phyloP scores from a whole-genome alignment of 2,888 invertebrate species.

The Heteromurus nitidus region DNA sequence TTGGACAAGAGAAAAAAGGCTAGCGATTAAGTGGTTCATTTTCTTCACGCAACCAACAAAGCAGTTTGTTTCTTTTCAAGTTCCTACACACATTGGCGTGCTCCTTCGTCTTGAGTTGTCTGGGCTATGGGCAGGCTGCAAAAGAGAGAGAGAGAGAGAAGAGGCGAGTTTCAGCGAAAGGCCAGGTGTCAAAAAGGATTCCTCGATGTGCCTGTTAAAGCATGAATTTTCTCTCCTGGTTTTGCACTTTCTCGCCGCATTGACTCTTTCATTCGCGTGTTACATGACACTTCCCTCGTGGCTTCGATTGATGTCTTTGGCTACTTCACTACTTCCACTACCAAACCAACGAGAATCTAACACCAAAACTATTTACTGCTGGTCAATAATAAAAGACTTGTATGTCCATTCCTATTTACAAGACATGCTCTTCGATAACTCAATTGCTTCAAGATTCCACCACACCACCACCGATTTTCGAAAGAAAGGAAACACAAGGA shows the following conservation, averaged over 20 bases:
- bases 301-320: background rate
- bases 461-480: conserved; percentile 32
- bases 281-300: conserved; percentile 57
- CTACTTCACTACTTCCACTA: conserved; percentile 8
- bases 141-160: too few species aligned
- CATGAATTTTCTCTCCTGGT: conserved; percentile 68
- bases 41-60: conserved; percentile 49
- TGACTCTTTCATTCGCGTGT: conserved; percentile 59
- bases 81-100: too few species aligned
- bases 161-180: conserved; percentile 40
- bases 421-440: conserved; percentile 57
- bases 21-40: conserved; percentile 52
- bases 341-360: too few species aligned
- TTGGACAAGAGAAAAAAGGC: conserved; percentile 40
- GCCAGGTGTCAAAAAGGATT: conserved; percentile 69
- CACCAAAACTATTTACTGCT: conserved; percentile 18
- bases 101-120: too few species aligned
- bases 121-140: too few species aligned
- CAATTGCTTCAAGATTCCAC: conserved; percentile 51
- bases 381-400: conserved; percentile 28
- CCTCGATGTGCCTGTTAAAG: conserved; percentile 68
- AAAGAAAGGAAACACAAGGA: conserved; percentile 48
- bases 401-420: conserved; percentile 52
- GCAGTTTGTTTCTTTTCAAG: conserved; percentile 24
- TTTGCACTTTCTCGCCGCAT: conserved; percentile 70